These are phyloP conservation scores for Prionailurus bengalensis DNA, from an alignment of 2,113 vertebrate genomes.

Conservation along the genomic window DNA sequence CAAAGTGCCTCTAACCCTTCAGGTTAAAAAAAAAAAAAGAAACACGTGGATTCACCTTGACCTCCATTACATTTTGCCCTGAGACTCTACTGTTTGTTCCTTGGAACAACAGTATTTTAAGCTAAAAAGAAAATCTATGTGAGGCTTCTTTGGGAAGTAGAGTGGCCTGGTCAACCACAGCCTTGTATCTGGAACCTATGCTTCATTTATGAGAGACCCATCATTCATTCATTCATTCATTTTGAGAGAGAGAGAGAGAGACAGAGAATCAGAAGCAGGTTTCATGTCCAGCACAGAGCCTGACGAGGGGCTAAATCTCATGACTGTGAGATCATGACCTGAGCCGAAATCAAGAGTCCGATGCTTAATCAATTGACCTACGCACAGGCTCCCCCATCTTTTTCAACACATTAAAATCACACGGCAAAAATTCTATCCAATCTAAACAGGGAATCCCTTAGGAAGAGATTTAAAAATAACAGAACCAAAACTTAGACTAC, in stretches of 20 bases:
- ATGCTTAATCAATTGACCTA: no score
- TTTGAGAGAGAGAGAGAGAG: no score
- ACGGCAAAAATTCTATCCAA: not conserved
- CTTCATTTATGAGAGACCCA: not conserved
- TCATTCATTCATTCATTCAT: no score
- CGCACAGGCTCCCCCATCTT: not conserved
- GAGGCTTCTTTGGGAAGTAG: not conserved
- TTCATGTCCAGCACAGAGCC: no score
- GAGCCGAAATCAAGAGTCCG: no score
- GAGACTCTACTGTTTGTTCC: not conserved
- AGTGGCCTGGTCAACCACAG: not conserved
- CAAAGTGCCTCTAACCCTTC: not conserved
- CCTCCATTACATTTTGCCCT: not conserved
- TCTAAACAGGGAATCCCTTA: not conserved
- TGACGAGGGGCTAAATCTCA: no score
- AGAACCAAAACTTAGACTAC: not conserved
- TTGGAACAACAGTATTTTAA: not conserved
- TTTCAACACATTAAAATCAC: not conserved
- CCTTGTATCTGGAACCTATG: not conserved
- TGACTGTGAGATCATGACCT: no score
- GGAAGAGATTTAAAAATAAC: slow-evolving; percentile 9
- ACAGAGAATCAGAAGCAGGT: no score
- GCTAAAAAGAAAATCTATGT: not conserved
- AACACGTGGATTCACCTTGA: not conserved
- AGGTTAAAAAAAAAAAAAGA: not conserved